Base-by-base conservation (phyloP, 2,888 invertebrate genomes). In the Thysanoteuthis rhombus region DNA sequence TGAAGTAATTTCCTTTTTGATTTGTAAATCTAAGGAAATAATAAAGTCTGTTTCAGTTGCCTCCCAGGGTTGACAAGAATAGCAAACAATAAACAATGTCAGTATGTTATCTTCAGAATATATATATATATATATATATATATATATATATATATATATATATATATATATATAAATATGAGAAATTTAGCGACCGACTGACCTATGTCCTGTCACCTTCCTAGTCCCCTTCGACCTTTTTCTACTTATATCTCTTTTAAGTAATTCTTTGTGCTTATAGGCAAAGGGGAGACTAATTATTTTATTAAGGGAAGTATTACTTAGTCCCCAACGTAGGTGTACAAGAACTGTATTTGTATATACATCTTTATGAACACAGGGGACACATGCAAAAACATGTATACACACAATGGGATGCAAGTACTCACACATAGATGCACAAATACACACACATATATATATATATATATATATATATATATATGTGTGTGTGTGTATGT, bases 1-100 rank as follows among this genome's bases (percentile, higher is more conserved):
- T 75, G 75, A 75, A 75, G 75, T 75, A 75, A 75, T 75, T 75
- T 75, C n/a, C 75, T 75, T 75, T 75, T n/a, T 75, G 75, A 75
- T 75, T 75, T 75, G 36, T 75, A 75, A 75, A 75, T 75, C 75
- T 75, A n/a, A 75, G n/a, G 16, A n/a, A n/a, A 75, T 75, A 75
- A 75, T 75, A 75, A 75, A 75, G 16, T 75, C n/a, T 75, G n/a
- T 22, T n/a, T 75, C 75, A 36, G 75, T 75, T 75, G 36, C 75
- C 75, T 75, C n/a, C 25, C 10, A 36, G 75, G 75, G n/a, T n/a
- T 75, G n/a, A n/a, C n/a, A n/a, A 36, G 36, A 75, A 75, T 75
- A 75, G 75, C n/a, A 16, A 36, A 75, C 36, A 12, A 36, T 75
- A 75, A 75, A 75, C 36, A 36, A 75, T n/a, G n/a, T 36, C n/a